Evolutionary conservation across 2,113 vertebrate genomes (phyloP).

Genomic region (Poecile atricapillus): DNA sequence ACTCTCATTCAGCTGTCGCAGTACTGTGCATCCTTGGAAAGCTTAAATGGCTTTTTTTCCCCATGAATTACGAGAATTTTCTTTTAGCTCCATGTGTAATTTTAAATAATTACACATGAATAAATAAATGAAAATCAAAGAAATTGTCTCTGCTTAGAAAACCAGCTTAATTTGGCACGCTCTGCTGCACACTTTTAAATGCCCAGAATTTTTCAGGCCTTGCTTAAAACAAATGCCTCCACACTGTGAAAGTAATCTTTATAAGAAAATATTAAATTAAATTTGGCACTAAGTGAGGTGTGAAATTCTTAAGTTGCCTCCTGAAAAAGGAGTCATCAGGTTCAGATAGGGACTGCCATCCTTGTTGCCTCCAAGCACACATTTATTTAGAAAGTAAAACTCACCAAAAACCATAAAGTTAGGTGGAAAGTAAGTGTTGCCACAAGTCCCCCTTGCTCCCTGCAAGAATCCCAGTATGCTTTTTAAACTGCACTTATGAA

Average conservation of each 20-base stretch:
- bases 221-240: constrained; percentile 26
- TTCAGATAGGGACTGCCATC: neutral
- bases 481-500: neutral
- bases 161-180: constrained; percentile 55
- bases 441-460: neutral
- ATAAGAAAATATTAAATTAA: neutral
- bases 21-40: neutral
- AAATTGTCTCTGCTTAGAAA: constrained; percentile 29
- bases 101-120: constrained; percentile 54
- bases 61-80: constrained; percentile 5
- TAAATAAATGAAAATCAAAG: constrained; percentile 64
- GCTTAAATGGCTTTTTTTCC: neutral
- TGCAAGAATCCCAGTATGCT: neutral
- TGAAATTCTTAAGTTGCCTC: constrained; percentile 39
- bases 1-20: neutral
- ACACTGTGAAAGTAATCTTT: constrained; percentile 43
- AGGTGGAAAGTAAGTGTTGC: neutral
- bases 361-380: neutral
- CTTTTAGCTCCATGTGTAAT: neutral
- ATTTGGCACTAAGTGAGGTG: constrained; percentile 16
- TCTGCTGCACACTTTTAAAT: constrained; percentile 35
- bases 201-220: neutral
- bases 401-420: neutral
- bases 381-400: neutral
- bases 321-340: neutral